Base-by-base conservation (phyloP, 2,113 vertebrate genomes). In the Zosterops lateralis region DNA sequence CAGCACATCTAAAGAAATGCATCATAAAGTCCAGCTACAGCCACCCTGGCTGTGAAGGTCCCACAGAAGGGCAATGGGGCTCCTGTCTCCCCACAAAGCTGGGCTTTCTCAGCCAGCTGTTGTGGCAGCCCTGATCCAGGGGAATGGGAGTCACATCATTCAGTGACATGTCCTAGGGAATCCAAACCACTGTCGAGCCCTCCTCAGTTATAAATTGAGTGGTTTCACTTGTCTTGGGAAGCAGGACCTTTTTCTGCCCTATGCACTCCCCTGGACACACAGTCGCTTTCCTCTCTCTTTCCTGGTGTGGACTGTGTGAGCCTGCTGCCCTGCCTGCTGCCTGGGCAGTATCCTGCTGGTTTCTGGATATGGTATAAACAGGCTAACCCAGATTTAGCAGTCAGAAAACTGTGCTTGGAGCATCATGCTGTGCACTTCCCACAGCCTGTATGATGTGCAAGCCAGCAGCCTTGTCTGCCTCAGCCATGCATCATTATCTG, bases 261-360 rank as follows among this genome's bases (percentile, higher is more conserved):
- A 0, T 17, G 57, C 9, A 3, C 38, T 75, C n/a, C 42, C 16
- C 60, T 53, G 50, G 26, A n/a, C 17, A 3, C 31, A 3, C 1
- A 3, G 4, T 10, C 65, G 16, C 64, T 88, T 54, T 7, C 54
- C 44, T 87, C 28, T 70, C 47, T 67, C 14, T 61, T 87, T 50
- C 14, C 25, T 17, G 4, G 29, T 19, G 29, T n/a, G 21, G 70
- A 17, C 34, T 15, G 8, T 7, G 3, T 17, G 40, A 58, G 19
- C 47, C 65, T 48, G 29, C 62, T 75, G 80, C 57, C 66, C 31
- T 64, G 45, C 31, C 73, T 79, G 61, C 67, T 89, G 77, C 68
- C 50, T 17, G 3, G 54, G 34, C 51, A 56, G 29, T 3, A 21
- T 22, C 32, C 76, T 70, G 38, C 89, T 83, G 28, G 3, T 13